Base-by-base conservation (phyloP, 2,797 vertebrate genomes). In the Momotus momota region DNA sequence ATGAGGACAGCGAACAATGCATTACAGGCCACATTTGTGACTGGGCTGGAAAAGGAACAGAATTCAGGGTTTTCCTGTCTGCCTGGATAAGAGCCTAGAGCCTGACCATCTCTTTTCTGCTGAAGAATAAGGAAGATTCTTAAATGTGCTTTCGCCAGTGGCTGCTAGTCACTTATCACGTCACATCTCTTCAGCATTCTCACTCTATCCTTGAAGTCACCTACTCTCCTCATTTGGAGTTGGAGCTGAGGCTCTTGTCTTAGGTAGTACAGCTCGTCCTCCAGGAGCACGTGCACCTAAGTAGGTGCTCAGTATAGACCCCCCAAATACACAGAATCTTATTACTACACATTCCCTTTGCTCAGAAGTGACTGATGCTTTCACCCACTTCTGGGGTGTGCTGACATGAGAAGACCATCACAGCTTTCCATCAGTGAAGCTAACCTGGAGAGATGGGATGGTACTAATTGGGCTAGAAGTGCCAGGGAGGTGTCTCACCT, bases 111-210 rank as follows among this genome's bases (percentile, higher is more conserved):
- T 41, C 27, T 18, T 84, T 66, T 49, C 33, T 7, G 4, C 51
- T 26, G 22, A 77, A 70, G 51, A 41, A 23, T 1, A 17, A 26
- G 14, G 4, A 72, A 26, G 5, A 16, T 3, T 82, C 33, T 92
- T 0, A 0, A 27, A 58, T 0, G 0, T 41, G 22, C 22, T 78
- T 70, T 66, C n/a, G 40, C 43, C 33, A 22, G 6, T 58, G 51
- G 20, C 57, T 86, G 57, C 11, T 46, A 29, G 38, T 38, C 31
- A 54, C 16, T 45, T 12, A 27, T 35, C 14, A 19, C 31, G 25
- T 52, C 31, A 48, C 27, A 41, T 15, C 49, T 87, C 70, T 43
- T 85, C 70, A 48, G 12, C 7, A 38, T 6, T 61, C 55, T 74
- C 25, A 7, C 0, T 49, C 35, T 83, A 6, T 7, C 69, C 57